Conservation (phyloP, 2,888 invertebrate genomes). For the Rhimphoctona megacephalus region DNA sequence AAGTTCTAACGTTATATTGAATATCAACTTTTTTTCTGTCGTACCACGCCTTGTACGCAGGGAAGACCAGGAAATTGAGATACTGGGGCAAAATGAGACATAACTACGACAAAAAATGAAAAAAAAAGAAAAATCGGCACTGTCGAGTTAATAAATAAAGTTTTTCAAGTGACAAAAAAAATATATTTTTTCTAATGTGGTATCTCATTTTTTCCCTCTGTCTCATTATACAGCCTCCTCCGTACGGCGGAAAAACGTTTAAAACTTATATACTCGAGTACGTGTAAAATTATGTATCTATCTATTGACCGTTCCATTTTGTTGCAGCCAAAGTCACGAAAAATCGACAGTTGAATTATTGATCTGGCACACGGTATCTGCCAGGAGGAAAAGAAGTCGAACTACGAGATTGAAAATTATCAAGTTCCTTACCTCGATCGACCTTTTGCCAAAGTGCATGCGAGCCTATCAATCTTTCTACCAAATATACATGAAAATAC, state of each 20-base stretch:
- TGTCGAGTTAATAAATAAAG: too few relatives aligned
- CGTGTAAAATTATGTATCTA: too few relatives aligned
- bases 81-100: background rate
- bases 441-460: background rate
- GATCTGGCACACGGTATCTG: background rate
- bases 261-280: too few relatives aligned
- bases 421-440: background rate
- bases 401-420: background rate
- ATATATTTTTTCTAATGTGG: too few relatives aligned
- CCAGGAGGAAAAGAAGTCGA: background rate
- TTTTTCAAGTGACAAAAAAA: too few relatives aligned
- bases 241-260: too few relatives aligned
- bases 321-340: background rate
- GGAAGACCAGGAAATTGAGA: background rate
- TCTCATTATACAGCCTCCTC: too few relatives aligned
- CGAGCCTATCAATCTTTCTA: background rate
- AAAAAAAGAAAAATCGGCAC: background rate
- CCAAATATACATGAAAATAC: background rate
- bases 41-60: background rate
- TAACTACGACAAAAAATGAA: background rate
- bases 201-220: too few relatives aligned
- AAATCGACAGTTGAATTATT: background rate
- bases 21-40: background rate
- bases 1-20: conserved; percentile 4
- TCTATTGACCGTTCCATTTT: background rate